phyloP scores from a whole-genome alignment of 2,797 vertebrate species.

The Onychomys arenicola region DNA sequence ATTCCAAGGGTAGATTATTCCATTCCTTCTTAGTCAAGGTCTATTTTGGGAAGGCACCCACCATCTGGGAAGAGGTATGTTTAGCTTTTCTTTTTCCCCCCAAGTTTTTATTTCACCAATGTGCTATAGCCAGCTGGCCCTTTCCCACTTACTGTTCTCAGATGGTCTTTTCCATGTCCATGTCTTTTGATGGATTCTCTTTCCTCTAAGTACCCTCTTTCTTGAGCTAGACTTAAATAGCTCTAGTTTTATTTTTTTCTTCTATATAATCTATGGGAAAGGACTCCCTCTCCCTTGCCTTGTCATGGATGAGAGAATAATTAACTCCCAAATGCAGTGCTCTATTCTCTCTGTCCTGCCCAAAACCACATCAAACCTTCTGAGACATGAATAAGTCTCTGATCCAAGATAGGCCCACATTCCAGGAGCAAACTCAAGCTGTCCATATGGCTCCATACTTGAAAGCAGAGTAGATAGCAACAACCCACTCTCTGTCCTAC shows the following conservation, averaged over 20 bases:
- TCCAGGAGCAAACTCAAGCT: conserved; percentile 29
- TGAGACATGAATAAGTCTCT: conserved; percentile 22
- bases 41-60: not conserved
- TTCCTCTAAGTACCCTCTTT: not conserved
- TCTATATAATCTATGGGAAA: not conserved
- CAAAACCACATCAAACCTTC: conserved; percentile 33
- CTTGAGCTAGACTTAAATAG: not conserved
- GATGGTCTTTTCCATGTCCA: not conserved
- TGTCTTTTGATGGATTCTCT: not conserved
- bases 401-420: conserved; percentile 23
- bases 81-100: not conserved
- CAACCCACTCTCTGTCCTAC: not conserved
- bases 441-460: conserved; percentile 41
- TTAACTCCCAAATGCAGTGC: not conserved
- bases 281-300: not conserved
- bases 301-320: not conserved
- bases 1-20: not conserved
- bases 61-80: not conserved
- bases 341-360: conserved; percentile 12
- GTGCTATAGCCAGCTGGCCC: not conserved
- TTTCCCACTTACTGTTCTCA: not conserved
- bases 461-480: conserved; percentile 31
- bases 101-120: not conserved
- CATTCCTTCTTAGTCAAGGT: not conserved
- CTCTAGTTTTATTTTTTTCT: not conserved